These are phyloP conservation scores for Oopsacas minuta DNA, from an alignment of 37 sponge, comb jelly and placozoan species.

Conservation along the genomic window DNA sequence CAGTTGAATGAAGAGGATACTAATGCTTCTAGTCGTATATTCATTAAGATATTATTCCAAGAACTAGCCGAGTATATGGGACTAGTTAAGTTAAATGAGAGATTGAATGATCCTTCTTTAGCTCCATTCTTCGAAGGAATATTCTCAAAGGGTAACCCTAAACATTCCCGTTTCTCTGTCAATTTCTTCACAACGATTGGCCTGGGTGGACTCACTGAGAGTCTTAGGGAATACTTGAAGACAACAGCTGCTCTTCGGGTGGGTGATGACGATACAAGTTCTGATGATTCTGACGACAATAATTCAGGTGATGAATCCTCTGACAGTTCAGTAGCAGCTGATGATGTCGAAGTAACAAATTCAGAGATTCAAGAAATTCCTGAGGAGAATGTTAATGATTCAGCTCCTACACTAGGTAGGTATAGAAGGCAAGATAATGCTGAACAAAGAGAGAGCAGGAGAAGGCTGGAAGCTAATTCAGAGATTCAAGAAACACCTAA, in stretches of 20 bases:
- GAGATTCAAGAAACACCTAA: no score
- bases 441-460: no score
- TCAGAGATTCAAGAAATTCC: no score
- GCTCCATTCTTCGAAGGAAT: conserved; percentile 73
- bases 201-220: conserved; percentile 78
- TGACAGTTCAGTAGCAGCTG: no score
- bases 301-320: not conserved
- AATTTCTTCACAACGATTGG: conserved; percentile 99
- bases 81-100: conserved; percentile 60
- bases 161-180: conserved; percentile 89
- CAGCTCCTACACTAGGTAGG: no score
- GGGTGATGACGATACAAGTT: not conserved
- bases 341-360: no score
- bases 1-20: conserved; percentile 95
- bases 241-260: not conserved
- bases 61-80: conserved; percentile 93
- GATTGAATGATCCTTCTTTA: conserved; percentile 69
- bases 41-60: conserved; percentile 96
- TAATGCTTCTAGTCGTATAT: conserved; percentile 95
- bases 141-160: conserved; percentile 78
- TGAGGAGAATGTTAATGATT: no score
- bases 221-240: not conserved
- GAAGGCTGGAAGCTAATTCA: no score
- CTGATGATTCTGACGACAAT: not conserved
- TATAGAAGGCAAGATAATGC: no score